Evolutionary conservation across 2,888 invertebrate genomes (phyloP), one percentile per base, ranked within the genome.

Genomic region (Oligia strigilis): DNA sequence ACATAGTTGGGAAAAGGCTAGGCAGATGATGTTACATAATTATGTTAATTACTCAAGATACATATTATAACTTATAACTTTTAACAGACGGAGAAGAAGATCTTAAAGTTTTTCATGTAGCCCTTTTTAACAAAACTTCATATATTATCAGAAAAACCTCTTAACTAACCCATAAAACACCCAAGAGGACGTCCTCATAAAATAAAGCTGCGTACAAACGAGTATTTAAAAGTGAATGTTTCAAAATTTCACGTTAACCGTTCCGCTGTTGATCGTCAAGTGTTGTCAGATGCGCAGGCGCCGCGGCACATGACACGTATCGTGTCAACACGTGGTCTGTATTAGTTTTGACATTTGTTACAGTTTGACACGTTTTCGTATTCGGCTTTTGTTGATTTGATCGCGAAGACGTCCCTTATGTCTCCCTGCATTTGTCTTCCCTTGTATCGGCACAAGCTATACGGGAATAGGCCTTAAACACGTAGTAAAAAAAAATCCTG

Each of bases 181-280:
- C 46, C 14, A 14, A 72, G 29, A 82, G 72, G 62, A 75, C 75
- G 72, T 77, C 52, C 29, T 71, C 75, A 80, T 85, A 79, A 78
- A 89, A 85, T 80, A 87, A 87, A 87, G 67, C 78, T 72, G 66
- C n/a, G 46, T 77, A 23, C 75, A 78, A 83, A 82, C 72, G 69
- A 76, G 73, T 78, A 70, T 88, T 87, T 87, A 86, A 85, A 85
- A 78, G 64, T 66, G 69, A 86, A 88, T 86, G 80, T 80, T 72
- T 84, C 72, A 82, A 81, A 83, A 73, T 82, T 80, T 82, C 82
- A 81, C 78, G 84, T 77, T 81, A 91, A 90, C 78, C 85, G 92
- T 92, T 91, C 84, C 87, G 90, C 87, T 75, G 78, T 74, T 84
- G 88, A 78, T 75, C 69, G 65, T 78, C 70, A 85, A 87, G 90